Percentiles rank a stretch among this genome's conserved stretches.
These are phyloP conservation scores for Anser cygnoides DNA, from an alignment of 2,113 vertebrate species.

Conservation along the genomic window DNA sequence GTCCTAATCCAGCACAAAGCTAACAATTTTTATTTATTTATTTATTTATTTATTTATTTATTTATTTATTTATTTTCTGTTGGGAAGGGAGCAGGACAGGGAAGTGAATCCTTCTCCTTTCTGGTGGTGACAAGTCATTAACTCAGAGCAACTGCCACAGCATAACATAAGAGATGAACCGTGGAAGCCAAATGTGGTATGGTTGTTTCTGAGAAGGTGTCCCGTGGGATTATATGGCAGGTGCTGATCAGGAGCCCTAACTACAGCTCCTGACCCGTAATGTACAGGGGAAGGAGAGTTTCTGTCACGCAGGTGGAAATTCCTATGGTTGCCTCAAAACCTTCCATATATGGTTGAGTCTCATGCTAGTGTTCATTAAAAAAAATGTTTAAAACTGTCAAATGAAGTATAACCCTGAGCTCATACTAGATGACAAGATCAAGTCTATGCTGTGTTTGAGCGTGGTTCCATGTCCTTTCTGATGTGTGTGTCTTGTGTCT, in stretches of 20 bases:
- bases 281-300: not conserved
- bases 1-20: not conserved
- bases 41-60: not conserved
- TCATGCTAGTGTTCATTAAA: not conserved
- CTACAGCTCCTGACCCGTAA: not conserved
- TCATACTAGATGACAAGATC: not conserved
- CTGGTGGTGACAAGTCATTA: not conserved
- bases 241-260: not conserved
- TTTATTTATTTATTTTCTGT: not conserved
- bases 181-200: not conserved
- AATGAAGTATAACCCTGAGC: not conserved
- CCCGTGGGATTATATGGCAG: not conserved
- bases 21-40: not conserved
- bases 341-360: not conserved
- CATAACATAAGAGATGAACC: not conserved
- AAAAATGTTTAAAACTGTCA: not conserved
- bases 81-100: not conserved
- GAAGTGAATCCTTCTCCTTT: not conserved
- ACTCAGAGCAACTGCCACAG: not conserved
- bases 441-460: not conserved
- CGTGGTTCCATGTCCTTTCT: not conserved
- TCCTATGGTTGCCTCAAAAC: not conserved
- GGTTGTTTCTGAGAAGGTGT: not conserved
- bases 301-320: not conserved
- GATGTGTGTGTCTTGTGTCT: not conserved